Conservation (phyloP, 1,140 invertebrate genomes). For the Drosophila insularis region DNA sequence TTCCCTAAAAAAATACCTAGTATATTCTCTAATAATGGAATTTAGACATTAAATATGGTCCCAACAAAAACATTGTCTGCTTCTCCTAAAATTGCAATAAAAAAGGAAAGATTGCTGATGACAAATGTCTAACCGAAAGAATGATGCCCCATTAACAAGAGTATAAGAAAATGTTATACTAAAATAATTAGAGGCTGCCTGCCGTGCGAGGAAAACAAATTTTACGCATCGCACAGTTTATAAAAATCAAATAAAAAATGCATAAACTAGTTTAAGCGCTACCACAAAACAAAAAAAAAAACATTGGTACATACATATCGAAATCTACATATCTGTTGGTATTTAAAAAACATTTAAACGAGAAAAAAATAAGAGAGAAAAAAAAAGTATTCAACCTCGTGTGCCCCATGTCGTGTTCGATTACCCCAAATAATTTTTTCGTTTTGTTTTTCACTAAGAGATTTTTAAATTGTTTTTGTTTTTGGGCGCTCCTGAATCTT, state of each 20-base stretch:
- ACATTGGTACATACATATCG: constrained; percentile 1
- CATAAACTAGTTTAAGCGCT: constrained; percentile 60
- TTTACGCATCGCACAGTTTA: constrained; percentile 22
- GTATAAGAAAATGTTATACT: constrained; percentile 33
- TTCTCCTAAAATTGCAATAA: too few relatives aligned
- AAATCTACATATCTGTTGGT: constrained; percentile 16
- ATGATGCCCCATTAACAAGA: not conserved
- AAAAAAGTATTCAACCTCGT: constrained; percentile 35
- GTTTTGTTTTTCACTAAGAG: constrained; percentile 16
- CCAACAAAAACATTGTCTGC: too few relatives aligned
- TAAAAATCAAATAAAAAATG: constrained; percentile 67
- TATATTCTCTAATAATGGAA: too few relatives aligned
- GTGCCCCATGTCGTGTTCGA: constrained; percentile 74
- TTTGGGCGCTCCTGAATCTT: constrained; percentile 33
- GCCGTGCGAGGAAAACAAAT: constrained; percentile 50
- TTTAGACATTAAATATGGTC: too few relatives aligned
- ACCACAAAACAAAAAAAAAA: constrained; percentile 1
- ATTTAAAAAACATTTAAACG: constrained; percentile 72
- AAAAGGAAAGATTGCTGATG: too few relatives aligned
- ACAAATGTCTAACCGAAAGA: not conserved
- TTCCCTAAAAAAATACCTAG: too few relatives aligned
- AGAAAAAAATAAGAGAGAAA: constrained; percentile 13
- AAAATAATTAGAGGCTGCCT: constrained; percentile 67
- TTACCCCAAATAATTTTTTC: constrained; percentile 75
- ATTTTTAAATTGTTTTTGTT: constrained; percentile 42